phyloP scores from a whole-genome alignment of 2,113 vertebrate genomes.

The Dromaius novaehollandiae region DNA sequence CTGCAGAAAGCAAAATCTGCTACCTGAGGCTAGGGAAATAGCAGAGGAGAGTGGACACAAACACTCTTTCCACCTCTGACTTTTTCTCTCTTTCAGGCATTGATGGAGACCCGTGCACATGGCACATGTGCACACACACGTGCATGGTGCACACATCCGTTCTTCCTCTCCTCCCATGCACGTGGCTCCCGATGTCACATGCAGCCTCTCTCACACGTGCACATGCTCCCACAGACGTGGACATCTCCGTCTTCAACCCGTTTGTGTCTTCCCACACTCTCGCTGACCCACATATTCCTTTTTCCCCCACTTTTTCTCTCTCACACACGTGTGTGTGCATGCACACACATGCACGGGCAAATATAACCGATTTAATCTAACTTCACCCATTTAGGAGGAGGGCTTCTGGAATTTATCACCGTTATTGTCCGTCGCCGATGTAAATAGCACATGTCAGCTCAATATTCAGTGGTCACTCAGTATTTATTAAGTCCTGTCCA shows the following conservation, averaged over 20 bases:
- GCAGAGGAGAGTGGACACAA: background rate
- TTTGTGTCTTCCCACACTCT: background rate
- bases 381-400: slow-evolving; percentile 35
- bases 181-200: fast-evolving
- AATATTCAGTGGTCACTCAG: slow-evolving; percentile 77
- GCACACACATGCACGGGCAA: background rate
- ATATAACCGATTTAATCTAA: slow-evolving; percentile 57
- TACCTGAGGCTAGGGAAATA: background rate
- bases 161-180: background rate
- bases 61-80: fast-evolving
- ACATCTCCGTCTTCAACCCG: background rate
- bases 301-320: background rate
- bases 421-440: slow-evolving; percentile 55
- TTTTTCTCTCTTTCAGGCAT: background rate
- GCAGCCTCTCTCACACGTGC: background rate
- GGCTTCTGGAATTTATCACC: slow-evolving; percentile 77
- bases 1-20: background rate
- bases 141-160: fast-evolving
- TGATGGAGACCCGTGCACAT: background rate
- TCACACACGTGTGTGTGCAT: fast-evolving
- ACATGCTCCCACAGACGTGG: background rate
- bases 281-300: background rate
- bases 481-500: slow-evolving; percentile 82
- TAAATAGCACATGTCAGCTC: slow-evolving; percentile 73
- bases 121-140: fast-evolving